Conservation (phyloP, 2,797 vertebrate species). For the Crypturellus tataupa region DNA sequence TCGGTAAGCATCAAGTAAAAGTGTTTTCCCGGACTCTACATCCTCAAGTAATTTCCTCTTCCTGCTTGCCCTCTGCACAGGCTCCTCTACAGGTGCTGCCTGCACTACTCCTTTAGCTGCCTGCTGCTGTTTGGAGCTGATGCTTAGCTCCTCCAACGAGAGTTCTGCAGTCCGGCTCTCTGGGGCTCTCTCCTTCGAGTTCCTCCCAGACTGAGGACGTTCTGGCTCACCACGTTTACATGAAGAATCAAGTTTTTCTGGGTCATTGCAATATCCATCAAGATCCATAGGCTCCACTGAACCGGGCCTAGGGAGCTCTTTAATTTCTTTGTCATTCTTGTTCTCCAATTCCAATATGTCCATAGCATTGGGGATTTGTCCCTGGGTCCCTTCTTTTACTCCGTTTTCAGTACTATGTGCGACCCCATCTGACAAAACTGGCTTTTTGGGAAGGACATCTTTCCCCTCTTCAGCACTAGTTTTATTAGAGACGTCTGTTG, state of each 20-base stretch:
- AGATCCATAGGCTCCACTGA: slow-evolving; percentile 92
- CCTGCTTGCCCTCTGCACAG: slow-evolving; percentile 85
- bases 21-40: slow-evolving; percentile 92
- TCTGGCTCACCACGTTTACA: slow-evolving; percentile 71
- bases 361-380: slow-evolving; percentile 75
- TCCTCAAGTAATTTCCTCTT: slow-evolving; percentile 96
- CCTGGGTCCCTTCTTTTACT: slow-evolving; percentile 78
- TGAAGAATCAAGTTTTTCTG: slow-evolving; percentile 75
- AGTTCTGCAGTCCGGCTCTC: slow-evolving; percentile 90
- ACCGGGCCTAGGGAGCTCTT: slow-evolving; percentile 74
- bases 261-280: slow-evolving; percentile 79
- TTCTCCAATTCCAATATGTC: slow-evolving; percentile 76
- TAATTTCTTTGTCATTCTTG: slow-evolving; percentile 73
- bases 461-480: slow-evolving; percentile 89
- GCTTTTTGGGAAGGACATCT: slow-evolving; percentile 86
- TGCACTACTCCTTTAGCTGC: slow-evolving; percentile 66
- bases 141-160: slow-evolving; percentile 96
- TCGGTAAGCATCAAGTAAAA: slow-evolving; percentile 94
- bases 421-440: slow-evolving; percentile 82
- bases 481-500: slow-evolving; percentile 89
- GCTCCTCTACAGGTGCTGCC: slow-evolving; percentile 77
- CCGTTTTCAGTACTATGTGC: slow-evolving; percentile 79
- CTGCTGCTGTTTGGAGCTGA: slow-evolving; percentile 89
- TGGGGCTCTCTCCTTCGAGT: slow-evolving; percentile 79
- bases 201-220: slow-evolving; percentile 46